A percentile compares a stretch with the other conserved stretches of the same genome.
These are phyloP conservation scores for Antheraea mylitta DNA, from an alignment of 1,140 invertebrate species.

Conservation along the genomic window DNA sequence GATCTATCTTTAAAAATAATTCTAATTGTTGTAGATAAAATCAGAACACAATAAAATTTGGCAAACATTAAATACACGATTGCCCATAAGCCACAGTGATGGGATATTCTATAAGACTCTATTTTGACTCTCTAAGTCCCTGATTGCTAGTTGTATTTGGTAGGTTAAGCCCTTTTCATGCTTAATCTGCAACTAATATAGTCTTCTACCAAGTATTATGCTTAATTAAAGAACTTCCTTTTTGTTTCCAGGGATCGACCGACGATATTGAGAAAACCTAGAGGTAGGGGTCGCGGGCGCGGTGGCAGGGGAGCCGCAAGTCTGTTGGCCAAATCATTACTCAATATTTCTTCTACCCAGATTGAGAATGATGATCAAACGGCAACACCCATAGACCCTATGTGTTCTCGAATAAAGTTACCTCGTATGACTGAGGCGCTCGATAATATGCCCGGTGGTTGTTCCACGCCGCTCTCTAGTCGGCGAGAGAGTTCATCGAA, in stretches of 20 bases:
- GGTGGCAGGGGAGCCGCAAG: conserved; percentile 38
- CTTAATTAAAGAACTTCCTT: too few species aligned
- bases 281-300: conserved; percentile 62
- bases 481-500: conserved; percentile 42
- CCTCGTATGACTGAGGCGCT: conserved; percentile 69
- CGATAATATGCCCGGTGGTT: conserved; percentile 58
- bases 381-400: conserved; percentile 50
- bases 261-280: conserved; percentile 60
- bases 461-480: conserved; percentile 59
- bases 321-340: neutral
- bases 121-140: too few species aligned
- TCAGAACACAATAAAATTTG: too few species aligned
- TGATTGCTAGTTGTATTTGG: too few species aligned
- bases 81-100: too few species aligned
- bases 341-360: conserved; percentile 13
- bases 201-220: too few species aligned
- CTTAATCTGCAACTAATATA: too few species aligned
- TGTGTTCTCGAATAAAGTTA: conserved; percentile 64
- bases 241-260: conserved; percentile 62
- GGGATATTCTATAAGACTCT: too few species aligned
- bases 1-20: neutral
- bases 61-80: too few species aligned
- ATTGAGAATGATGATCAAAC: conserved; percentile 43
- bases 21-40: neutral
- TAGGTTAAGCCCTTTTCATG: too few species aligned